phyloP scores from a whole-genome alignment of 2,113 vertebrate species.

The Oncorhynchus clarkii region DNA sequence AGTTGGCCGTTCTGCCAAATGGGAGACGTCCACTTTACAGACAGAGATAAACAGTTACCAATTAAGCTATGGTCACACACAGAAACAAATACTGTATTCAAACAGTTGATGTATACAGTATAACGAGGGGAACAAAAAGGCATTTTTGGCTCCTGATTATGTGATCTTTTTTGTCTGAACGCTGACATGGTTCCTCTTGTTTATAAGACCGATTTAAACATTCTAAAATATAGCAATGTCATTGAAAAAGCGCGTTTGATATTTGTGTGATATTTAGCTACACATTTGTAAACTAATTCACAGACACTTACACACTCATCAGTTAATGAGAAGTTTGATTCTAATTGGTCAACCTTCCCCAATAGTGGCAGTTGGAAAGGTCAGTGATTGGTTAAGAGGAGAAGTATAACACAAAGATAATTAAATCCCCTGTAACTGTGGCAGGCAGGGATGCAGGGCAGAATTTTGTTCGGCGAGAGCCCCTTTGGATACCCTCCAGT shows the following conservation, averaged over 20 bases:
- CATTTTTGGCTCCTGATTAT: not conserved
- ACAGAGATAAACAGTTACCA: not conserved
- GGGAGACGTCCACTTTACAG: not conserved
- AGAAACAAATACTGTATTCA: not conserved
- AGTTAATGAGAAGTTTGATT: slow-evolving; percentile 5
- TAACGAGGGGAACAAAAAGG: not conserved
- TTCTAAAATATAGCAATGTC: not conserved
- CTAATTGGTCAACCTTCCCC: not conserved
- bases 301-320: not conserved
- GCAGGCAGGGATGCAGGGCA: not conserved
- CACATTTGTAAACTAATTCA: not conserved
- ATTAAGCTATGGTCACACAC: too few species aligned
- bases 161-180: not conserved
- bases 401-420: not conserved
- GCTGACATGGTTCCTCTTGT: not conserved
- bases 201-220: not conserved
- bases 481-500: slow-evolving; percentile 14
- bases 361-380: not conserved
- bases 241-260: not conserved
- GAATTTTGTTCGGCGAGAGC: not conserved
- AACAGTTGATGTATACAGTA: not conserved
- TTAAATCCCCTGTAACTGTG: not conserved
- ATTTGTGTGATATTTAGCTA: not conserved
- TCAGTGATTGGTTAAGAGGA: slow-evolving; percentile 8
- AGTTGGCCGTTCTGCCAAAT: not conserved